Percentiles rank a stretch among this genome's conserved stretches.
Conservation (phyloP, 2,888 invertebrate species). For the Nomada ferruginata region DNA sequence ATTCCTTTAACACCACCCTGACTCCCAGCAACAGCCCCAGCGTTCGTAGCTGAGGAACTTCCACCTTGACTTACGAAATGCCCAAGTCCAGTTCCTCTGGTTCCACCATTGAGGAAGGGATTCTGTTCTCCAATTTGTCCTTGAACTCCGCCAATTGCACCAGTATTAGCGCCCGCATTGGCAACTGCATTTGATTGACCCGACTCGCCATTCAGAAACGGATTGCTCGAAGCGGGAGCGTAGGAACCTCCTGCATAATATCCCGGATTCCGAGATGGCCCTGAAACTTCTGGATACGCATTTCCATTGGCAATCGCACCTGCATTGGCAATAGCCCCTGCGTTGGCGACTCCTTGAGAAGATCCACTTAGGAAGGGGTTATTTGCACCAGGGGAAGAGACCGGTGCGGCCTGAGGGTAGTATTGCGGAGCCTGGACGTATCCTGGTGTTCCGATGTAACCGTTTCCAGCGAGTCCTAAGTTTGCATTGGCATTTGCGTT, state of each 20-base stretch:
- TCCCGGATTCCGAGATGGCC: not conserved
- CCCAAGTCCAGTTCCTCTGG: not conserved
- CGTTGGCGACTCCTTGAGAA: not conserved
- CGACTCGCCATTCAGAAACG: not conserved
- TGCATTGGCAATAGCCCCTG: slow-evolving; percentile 3
- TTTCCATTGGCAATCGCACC: not conserved
- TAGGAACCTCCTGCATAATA: not conserved
- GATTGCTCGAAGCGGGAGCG: not conserved
- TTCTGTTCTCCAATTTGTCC: slow-evolving; percentile 7
- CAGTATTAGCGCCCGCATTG: not conserved
- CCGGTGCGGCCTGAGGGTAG: not conserved
- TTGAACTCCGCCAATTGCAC: not conserved
- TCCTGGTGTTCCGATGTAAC: not conserved
- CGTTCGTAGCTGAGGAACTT: not conserved
- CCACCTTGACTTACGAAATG: not conserved
- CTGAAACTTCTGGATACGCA: not conserved
- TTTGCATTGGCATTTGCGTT: not conserved
- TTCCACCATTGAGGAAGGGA: not conserved
- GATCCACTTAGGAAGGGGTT: slow-evolving; percentile 48
- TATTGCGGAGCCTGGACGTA: not conserved
- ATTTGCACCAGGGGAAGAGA: not conserved
- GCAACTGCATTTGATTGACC: not conserved
- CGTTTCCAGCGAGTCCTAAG: not conserved
- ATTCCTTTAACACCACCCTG: not conserved
- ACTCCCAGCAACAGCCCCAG: not conserved